phyloP scores from a whole-genome alignment of 2,888 invertebrate species.

The Patella ulyssiponensis region DNA sequence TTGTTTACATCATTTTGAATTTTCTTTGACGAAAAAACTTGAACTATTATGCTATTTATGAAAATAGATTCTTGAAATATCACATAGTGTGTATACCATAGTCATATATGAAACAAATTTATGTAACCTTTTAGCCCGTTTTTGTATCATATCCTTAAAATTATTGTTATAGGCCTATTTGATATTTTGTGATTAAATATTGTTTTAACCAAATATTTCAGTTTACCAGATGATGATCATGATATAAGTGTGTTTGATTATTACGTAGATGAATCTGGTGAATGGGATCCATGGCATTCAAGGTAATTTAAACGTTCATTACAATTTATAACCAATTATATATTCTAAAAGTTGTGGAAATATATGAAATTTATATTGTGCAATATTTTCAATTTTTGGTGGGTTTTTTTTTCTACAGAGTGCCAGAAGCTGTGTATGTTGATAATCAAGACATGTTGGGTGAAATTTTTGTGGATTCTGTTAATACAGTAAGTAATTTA shows the following conservation, averaged over 20 bases:
- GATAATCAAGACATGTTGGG: conserved; percentile 69
- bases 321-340: background rate
- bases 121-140: too few relatives aligned
- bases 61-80: too few relatives aligned
- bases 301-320: conserved; percentile 42
- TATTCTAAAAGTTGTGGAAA: too few relatives aligned
- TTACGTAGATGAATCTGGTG: conserved; percentile 73
- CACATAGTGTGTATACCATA: too few relatives aligned
- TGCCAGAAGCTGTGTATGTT: conserved; percentile 66
- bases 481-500: conserved; percentile 65
- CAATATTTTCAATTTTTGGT: background rate
- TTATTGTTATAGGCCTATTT: too few relatives aligned
- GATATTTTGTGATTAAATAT: too few relatives aligned
- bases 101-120: too few relatives aligned
- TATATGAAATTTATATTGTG: background rate
- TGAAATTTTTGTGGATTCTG: conserved; percentile 70
- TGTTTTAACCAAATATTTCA: conserved; percentile 30
- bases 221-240: conserved; percentile 72
- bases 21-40: too few relatives aligned
- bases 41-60: too few relatives aligned
- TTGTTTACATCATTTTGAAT: too few relatives aligned
- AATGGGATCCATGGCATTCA: conserved; percentile 72
- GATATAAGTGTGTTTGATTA: conserved; percentile 73
- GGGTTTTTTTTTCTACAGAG: conserved; percentile 41
- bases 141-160: too few relatives aligned